Evolutionary conservation across 2,797 vertebrate genomes (phyloP).

Genomic region (Argyrosomus regius): DNA sequence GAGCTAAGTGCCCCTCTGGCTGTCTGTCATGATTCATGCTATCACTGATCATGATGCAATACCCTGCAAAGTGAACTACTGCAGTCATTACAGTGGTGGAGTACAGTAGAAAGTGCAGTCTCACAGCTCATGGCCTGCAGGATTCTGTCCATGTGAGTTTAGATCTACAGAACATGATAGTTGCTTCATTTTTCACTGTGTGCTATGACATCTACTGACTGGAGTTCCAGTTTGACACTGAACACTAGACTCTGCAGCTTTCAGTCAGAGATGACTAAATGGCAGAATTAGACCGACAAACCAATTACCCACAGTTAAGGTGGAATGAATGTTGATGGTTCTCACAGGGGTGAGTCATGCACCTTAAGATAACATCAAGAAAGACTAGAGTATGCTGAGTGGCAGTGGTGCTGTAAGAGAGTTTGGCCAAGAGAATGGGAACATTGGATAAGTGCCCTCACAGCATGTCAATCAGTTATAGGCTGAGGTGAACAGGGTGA

Average conservation of each 20-base stretch:
- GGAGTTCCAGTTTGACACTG: constrained; percentile 11
- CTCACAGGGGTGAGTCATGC: constrained; percentile 62
- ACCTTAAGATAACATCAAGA: constrained; percentile 54
- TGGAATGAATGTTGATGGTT: constrained; percentile 56
- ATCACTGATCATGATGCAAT: constrained; percentile 72
- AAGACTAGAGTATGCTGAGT: constrained; percentile 30
- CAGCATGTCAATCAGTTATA: constrained; percentile 35
- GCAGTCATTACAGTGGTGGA: constrained; percentile 52
- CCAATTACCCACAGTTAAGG: constrained; percentile 59
- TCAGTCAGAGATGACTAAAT: constrained; percentile 39
- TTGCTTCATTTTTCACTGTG: background rate
- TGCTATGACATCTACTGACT: constrained; percentile 11
- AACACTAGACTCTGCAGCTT: constrained; percentile 23
- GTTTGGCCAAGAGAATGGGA: constrained; percentile 25
- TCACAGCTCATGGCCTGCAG: constrained; percentile 48
- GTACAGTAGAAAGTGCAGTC: constrained; percentile 52
- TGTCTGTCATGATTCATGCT: constrained; percentile 62
- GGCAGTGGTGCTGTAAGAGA: constrained; percentile 24
- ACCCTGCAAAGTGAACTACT: constrained; percentile 59
- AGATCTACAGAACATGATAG: constrained; percentile 19
- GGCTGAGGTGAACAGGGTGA: constrained; percentile 21
- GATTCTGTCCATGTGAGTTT: constrained; percentile 42
- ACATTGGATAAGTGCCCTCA: constrained; percentile 19
- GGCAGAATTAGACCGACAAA: constrained; percentile 52
- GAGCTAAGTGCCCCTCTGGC: constrained; percentile 54